phyloP scores from a whole-genome alignment of 2,888 invertebrate genomes.

The Heliconius sara region DNA sequence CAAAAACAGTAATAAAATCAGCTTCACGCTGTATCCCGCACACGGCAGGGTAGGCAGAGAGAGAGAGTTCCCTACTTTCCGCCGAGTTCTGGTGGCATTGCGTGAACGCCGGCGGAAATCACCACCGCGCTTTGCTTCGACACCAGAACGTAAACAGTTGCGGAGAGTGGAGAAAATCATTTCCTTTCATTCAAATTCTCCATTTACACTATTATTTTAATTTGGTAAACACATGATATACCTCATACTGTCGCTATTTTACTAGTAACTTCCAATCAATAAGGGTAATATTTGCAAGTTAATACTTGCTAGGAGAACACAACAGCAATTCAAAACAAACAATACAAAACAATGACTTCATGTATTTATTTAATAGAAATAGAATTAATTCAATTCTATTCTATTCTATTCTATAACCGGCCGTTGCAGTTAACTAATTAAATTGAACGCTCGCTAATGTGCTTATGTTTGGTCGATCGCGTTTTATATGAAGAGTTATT shows the following conservation, averaged over 20 bases:
- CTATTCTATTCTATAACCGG: slow-evolving; percentile 6
- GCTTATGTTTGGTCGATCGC: not conserved
- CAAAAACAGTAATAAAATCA: no score
- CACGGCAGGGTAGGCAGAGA: no score
- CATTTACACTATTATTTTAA: not conserved
- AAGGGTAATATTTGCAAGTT: not conserved
- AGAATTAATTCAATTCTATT: not conserved
- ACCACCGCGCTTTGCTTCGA: no score
- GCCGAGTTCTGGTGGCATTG: no score
- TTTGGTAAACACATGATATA: not conserved
- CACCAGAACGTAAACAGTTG: no score
- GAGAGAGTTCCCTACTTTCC: no score
- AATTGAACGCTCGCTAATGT: slow-evolving; percentile 9
- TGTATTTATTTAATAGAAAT: slow-evolving; percentile 15
- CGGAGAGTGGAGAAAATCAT: not conserved
- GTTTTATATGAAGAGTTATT: not conserved
- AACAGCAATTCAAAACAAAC: slow-evolving; percentile 8
- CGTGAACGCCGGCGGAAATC: no score
- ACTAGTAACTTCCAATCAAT: not conserved
- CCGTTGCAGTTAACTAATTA: slow-evolving; percentile 17
- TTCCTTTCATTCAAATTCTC: not conserved
- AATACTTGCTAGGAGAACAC: slow-evolving; percentile 8
- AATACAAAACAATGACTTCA: not conserved
- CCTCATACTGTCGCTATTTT: not conserved
- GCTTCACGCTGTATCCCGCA: no score